A percentile compares a stretch with the other conserved stretches of the same genome.
phyloP scores from a whole-genome alignment of 2,888 invertebrate genomes.

The Leptopilina drosophilae region DNA sequence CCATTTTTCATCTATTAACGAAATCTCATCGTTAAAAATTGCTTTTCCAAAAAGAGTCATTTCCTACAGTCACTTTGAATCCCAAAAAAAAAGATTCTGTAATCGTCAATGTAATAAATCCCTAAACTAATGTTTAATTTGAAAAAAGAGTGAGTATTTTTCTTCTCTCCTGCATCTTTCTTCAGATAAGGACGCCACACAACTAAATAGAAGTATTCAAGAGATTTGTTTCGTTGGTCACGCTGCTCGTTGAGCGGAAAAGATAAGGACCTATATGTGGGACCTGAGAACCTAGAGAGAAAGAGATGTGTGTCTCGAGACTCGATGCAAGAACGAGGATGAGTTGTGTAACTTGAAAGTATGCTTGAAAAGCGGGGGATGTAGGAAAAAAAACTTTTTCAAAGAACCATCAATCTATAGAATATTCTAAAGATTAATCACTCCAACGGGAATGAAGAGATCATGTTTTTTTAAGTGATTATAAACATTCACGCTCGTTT shows the following conservation, averaged over 20 bases:
- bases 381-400: neutral
- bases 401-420: constrained; percentile 19
- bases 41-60: neutral
- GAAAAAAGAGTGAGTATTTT: neutral
- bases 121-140: constrained; percentile 1
- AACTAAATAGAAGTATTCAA: constrained; percentile 29
- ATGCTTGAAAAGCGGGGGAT: constrained; percentile 2
- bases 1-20: no score
- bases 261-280: constrained; percentile 12
- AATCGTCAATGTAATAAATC: neutral
- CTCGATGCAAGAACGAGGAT: constrained; percentile 10
- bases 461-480: constrained; percentile 26
- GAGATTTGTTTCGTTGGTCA: constrained; percentile 38
- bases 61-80: neutral
- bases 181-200: constrained; percentile 23
- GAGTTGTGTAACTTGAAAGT: constrained; percentile 29
- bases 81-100: neutral
- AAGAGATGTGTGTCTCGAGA: constrained; percentile 9
- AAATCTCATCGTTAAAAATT: no score
- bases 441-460: constrained; percentile 12
- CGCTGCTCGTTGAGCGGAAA: constrained; percentile 34
- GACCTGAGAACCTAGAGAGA: neutral
- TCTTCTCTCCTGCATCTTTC: constrained; percentile 2
- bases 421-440: constrained; percentile 24
- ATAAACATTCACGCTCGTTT: neutral